A percentile compares a stretch with the other conserved stretches of the same genome.
These are phyloP conservation scores for Lordiphosa mommai DNA, from an alignment of 1,140 invertebrate species.

Conservation along the genomic window DNA sequence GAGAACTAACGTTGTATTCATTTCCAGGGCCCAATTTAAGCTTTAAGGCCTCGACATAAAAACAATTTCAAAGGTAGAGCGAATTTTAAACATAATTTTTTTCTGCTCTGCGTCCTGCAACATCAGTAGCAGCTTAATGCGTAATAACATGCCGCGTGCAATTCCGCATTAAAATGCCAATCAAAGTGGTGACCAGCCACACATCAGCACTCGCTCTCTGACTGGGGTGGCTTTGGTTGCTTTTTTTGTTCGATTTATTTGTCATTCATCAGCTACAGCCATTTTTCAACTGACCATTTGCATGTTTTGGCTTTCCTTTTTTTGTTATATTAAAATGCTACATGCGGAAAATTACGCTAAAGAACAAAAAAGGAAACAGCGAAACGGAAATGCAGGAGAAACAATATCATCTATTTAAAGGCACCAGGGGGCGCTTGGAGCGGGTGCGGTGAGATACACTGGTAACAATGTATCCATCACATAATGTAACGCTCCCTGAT, in stretches of 20 bases:
- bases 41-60: neutral
- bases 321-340: conserved; percentile 45
- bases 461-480: conserved; percentile 75
- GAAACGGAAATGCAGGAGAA: conserved; percentile 43
- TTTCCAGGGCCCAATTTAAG: neutral
- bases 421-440: neutral
- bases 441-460: conserved; percentile 12
- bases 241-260: conserved; percentile 19
- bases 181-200: conserved; percentile 12
- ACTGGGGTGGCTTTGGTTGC: conserved; percentile 1
- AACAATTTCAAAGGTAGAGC: neutral
- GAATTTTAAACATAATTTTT: conserved; percentile 25
- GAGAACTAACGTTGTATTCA: neutral
- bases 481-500: conserved; percentile 75
- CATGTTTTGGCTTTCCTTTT: conserved; percentile 26
- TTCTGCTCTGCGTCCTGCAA: neutral
- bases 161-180: conserved; percentile 23
- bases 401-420: conserved; percentile 65
- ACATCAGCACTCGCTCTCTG: conserved; percentile 14
- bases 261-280: conserved; percentile 48
- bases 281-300: conserved; percentile 69
- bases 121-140: conserved; percentile 10
- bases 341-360: conserved; percentile 73
- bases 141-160: conserved; percentile 9
- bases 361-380: conserved; percentile 17